Evolutionary conservation across 2,888 invertebrate genomes (phyloP).

Genomic region (Drosophila yooni): DNA sequence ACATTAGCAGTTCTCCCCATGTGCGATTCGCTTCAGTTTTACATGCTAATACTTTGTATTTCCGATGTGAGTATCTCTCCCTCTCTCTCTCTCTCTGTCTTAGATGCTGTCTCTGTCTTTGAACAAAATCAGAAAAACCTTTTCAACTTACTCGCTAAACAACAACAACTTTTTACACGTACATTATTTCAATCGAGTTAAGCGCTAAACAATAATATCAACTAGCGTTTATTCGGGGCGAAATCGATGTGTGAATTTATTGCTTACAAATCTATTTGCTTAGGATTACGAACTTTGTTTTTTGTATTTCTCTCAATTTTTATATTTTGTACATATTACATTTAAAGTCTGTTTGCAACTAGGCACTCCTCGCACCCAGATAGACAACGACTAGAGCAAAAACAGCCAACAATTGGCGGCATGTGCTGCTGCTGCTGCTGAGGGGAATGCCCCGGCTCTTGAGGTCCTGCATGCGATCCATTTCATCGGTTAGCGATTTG

Average conservation of each 20-base stretch:
- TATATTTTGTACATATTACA: conserved; percentile 63
- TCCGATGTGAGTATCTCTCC: conserved; percentile 61
- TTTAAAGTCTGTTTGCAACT: conserved; percentile 23
- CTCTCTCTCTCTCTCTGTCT: background rate
- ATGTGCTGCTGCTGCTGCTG: background rate
- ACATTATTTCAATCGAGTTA: conserved; percentile 31
- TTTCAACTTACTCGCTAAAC: conserved; percentile 58
- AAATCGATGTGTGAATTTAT: conserved; percentile 52
- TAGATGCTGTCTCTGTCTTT: background rate
- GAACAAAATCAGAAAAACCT: conserved; percentile 34
- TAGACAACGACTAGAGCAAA: conserved; percentile 4
- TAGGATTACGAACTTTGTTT: conserved; percentile 25
- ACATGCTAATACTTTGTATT: conserved; percentile 82
- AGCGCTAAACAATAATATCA: conserved; percentile 30
- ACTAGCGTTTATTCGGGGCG: conserved; percentile 19
- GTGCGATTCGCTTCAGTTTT: conserved; percentile 48
- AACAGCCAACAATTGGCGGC: background rate
- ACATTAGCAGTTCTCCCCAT: conserved; percentile 20
- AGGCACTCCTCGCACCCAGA: conserved; percentile 58
- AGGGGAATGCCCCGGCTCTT: conserved; percentile 32
- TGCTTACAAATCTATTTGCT: conserved; percentile 54
- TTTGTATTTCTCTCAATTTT: conserved; percentile 3
- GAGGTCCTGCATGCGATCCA: conserved; percentile 78
- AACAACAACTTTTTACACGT: conserved; percentile 79
- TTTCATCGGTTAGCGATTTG: conserved; percentile 83